Conservation (phyloP, 2,888 invertebrate genomes). For the Gryllus longicercus region DNA sequence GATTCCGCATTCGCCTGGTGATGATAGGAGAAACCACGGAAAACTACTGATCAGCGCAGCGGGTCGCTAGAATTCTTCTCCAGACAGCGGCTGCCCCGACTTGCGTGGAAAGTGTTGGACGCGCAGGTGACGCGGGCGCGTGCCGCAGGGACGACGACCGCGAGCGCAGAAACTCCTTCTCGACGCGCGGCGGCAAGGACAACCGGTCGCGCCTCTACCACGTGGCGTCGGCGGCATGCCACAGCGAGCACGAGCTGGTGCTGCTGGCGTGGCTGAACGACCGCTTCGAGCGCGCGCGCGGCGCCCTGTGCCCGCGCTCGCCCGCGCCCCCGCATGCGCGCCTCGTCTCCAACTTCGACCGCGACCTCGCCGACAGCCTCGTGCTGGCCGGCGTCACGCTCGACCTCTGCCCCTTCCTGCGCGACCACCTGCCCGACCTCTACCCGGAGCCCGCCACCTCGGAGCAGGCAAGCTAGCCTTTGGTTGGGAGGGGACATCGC, state of each 20-base stretch:
- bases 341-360: neutral
- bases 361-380: neutral
- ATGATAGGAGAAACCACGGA: no score
- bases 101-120: no score
- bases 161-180: no score
- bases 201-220: neutral
- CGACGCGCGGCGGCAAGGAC: neutral
- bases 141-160: no score
- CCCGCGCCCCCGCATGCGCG: neutral
- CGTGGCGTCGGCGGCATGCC: neutral
- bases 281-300: neutral
- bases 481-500: no score
- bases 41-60: no score
- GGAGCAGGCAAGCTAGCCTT: neutral
- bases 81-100: no score
- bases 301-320: neutral
- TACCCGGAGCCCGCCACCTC: neutral
- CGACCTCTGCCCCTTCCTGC: neutral
- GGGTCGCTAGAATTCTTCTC: no score
- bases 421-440: neutral
- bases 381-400: neutral
- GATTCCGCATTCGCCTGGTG: no score
- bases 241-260: neutral
- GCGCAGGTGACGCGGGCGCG: no score
- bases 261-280: neutral